Conservation (phyloP, 2,113 vertebrate genomes). For the Ceyx cyanopectus region DNA sequence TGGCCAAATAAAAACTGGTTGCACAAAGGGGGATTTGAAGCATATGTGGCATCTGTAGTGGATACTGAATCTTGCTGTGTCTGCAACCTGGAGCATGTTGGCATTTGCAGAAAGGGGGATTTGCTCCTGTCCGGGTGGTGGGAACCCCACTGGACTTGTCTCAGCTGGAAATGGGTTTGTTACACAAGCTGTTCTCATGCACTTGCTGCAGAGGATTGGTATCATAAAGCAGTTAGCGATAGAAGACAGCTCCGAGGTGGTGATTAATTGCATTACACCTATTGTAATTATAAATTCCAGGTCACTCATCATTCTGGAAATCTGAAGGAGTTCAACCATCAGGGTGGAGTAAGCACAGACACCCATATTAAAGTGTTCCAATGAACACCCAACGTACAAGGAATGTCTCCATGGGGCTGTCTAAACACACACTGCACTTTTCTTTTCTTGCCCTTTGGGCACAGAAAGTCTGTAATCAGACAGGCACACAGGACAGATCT, state of each 20-base stretch:
- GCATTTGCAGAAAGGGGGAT: not conserved
- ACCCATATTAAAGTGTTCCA: conserved; percentile 54
- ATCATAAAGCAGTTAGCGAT: not conserved
- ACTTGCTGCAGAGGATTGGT: conserved; percentile 33
- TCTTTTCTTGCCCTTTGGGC: conserved; percentile 68
- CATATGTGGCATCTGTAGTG: accelerated
- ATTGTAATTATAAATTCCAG: conserved; percentile 71
- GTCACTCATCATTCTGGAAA: conserved; percentile 67
- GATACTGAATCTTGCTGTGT: not conserved
- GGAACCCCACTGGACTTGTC: conserved; percentile 24
- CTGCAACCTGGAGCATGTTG: not conserved
- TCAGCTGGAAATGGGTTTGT: conserved; percentile 15
- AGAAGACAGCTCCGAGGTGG: conserved; percentile 35
- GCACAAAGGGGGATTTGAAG: not conserved
- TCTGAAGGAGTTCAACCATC: conserved; percentile 37
- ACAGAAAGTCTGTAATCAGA: conserved; percentile 37
- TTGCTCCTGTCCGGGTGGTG: not conserved
- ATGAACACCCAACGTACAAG: conserved; percentile 48
- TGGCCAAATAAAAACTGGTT: not conserved
- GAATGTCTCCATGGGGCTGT: conserved; percentile 59
- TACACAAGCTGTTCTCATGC: conserved; percentile 49
- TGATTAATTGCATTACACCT: conserved; percentile 67
- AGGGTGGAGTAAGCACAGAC: conserved; percentile 47
- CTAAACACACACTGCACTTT: conserved; percentile 34
- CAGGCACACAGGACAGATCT: conserved; percentile 32